Base-by-base conservation (phyloP, 2,113 vertebrate genomes). In the Actenoides hombroni region DNA sequence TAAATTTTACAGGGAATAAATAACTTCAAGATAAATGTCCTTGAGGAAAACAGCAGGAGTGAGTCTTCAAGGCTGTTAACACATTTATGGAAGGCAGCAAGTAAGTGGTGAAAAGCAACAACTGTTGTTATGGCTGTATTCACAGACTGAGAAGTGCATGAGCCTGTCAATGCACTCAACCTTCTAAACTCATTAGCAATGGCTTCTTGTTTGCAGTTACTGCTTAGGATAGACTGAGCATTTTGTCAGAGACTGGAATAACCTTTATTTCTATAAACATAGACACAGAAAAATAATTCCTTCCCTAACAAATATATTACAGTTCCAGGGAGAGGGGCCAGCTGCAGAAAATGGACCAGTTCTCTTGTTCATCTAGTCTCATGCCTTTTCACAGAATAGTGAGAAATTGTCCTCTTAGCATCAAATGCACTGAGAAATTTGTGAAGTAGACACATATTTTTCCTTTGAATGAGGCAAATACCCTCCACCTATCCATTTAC, bases 401-500 rank as follows among this genome's bases (percentile, higher is more conserved):
- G 24, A 78, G 44, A 83, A 82, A 8, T 5, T 2, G 0, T 40
- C 26, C 14, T 44, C 15, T 67, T 67, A 70, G 12, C n/a, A 37
- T 49, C 46, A 85, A 84, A 57, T 21, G 7, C 65, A 78, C 24
- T 25, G 37, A 86, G 13, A 53, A 68, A 57, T 81, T 70, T 57
- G 14, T 83, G 49, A 77, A 39, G 20, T 33, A 69, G 35, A 57
- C 11, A 56, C 0, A 0, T 29, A 0, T 33, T 56, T 56, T 24
- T 82, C 28, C 56, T 84, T 60, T 67, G 26, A 91, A 84, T 60
- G 33, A 84, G 37, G 31, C 17, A 84, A 87, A 67, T 60, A 89
- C 54, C 65, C 48, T 70, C 51, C 67, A 26, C 13, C 4, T 67
- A 19, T 67, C 21, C 24, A 70, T 46, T 74, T 82, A 44, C 13